A percentile compares a stretch with the other conserved stretches of the same genome.
Conservation (phyloP, 1,140 invertebrate genomes). For the Galleria mellonella region DNA sequence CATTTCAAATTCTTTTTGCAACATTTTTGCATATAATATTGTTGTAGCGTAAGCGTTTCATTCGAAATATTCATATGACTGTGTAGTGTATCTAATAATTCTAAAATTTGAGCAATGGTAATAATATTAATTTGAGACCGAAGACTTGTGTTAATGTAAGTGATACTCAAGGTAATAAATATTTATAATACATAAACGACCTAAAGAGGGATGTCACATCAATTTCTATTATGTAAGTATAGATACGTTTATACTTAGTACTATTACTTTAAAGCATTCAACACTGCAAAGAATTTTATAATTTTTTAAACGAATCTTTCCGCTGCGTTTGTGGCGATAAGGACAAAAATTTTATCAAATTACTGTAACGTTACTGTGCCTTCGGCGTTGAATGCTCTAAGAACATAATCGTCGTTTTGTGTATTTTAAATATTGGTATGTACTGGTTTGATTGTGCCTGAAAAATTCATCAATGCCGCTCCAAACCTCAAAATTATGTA, state of each 20-base stretch:
- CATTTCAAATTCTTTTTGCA: slow-evolving; percentile 19
- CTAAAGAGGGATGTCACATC: too few species aligned
- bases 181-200: slow-evolving; percentile 38
- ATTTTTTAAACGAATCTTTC: too few species aligned
- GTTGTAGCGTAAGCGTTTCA: slow-evolving; percentile 33
- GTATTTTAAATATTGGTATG: slow-evolving; percentile 63
- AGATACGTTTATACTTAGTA: too few species aligned
- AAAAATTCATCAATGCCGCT: slow-evolving; percentile 70
- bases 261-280: too few species aligned
- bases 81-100: slow-evolving; percentile 29
- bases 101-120: slow-evolving; percentile 42
- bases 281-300: too few species aligned
- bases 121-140: slow-evolving; percentile 39
- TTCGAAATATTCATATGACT: slow-evolving; percentile 28
- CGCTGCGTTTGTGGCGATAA: too few species aligned
- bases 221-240: too few species aligned
- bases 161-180: slow-evolving; percentile 37
- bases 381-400: too few species aligned
- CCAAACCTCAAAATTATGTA: slow-evolving; percentile 73
- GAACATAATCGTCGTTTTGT: slow-evolving; percentile 25
- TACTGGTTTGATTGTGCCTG: slow-evolving; percentile 70
- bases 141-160: slow-evolving; percentile 45
- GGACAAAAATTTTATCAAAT: too few species aligned
- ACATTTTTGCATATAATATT: slow-evolving; percentile 28
- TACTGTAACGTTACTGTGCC: too few species aligned